phyloP scores from a whole-genome alignment of 2,797 vertebrate species.

The Melanotaenia boesemani region DNA sequence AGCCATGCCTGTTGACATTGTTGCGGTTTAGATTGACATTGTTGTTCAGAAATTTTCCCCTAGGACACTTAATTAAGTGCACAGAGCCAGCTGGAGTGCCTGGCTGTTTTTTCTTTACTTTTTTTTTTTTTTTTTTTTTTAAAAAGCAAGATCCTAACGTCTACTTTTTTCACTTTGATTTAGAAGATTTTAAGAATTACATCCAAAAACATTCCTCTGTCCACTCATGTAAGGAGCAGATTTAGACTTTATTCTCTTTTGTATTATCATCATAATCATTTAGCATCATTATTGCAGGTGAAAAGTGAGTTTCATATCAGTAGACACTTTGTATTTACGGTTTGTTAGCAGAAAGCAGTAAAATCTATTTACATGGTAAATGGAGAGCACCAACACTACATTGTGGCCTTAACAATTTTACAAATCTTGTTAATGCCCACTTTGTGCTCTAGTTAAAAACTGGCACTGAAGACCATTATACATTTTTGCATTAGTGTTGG shows the following conservation, averaged over 20 bases:
- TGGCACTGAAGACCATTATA: neutral
- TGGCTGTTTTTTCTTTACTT: constrained; percentile 31
- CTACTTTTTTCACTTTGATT: neutral
- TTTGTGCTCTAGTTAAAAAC: neutral
- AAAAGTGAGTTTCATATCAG: neutral
- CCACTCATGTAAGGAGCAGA: neutral
- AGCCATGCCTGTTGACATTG: constrained; percentile 28
- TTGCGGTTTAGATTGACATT: constrained; percentile 43
- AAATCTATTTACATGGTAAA: neutral
- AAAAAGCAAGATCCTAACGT: constrained; percentile 15
- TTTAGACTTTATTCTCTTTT: neutral
- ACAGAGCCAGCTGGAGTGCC: constrained; percentile 53
- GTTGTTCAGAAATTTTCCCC: constrained; percentile 35
- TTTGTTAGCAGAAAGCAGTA: neutral
- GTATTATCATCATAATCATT: neutral
- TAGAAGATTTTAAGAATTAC: neutral
- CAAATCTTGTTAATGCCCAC: neutral
- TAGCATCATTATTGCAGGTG: neutral
- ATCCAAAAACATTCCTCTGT: neutral
- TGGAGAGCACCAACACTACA: neutral
- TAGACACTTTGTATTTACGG: neutral
- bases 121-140: constrained; percentile 46
- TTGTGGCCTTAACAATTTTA: neutral
- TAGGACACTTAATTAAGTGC: constrained; percentile 34
- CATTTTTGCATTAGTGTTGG: neutral